Conservation (phyloP, 2,888 invertebrate genomes). For the Melinaea menophilus region DNA sequence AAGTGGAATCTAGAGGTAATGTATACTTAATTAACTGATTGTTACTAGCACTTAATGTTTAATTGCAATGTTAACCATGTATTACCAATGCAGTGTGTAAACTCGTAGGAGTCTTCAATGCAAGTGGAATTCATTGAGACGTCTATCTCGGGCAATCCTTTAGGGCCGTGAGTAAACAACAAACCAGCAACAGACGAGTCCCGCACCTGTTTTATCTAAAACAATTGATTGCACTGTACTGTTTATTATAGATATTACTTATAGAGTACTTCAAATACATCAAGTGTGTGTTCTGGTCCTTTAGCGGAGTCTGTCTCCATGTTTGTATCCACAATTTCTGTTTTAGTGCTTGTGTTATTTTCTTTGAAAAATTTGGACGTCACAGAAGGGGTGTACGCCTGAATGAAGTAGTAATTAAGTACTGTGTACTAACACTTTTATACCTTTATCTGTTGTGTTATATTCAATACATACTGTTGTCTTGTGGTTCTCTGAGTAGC, state of each 20-base stretch:
- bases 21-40: no score
- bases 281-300: background rate
- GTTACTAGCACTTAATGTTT: background rate
- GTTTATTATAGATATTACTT: background rate
- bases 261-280: background rate
- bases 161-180: slow-evolving; percentile 51
- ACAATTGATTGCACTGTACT: background rate
- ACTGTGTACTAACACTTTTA: background rate
- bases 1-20: slow-evolving; percentile 52
- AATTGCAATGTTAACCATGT: slow-evolving; percentile 5
- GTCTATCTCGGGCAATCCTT: slow-evolving; percentile 57
- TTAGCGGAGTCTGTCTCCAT: slow-evolving; percentile 6
- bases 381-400: slow-evolving; percentile 45
- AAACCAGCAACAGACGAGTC: slow-evolving; percentile 48
- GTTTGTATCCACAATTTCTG: slow-evolving; percentile 29
- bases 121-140: slow-evolving; percentile 59
- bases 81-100: slow-evolving; percentile 58
- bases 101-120: slow-evolving; percentile 57
- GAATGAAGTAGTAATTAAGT: slow-evolving; percentile 27
- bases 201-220: slow-evolving; percentile 15
- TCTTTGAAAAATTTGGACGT: slow-evolving; percentile 58
- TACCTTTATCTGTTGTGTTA: background rate
- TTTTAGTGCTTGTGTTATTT: slow-evolving; percentile 23
- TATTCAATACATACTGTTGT: slow-evolving; percentile 36
- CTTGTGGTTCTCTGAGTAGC: slow-evolving; percentile 52